Percentiles rank a stretch among this genome's conserved stretches.
Evolutionary conservation across 37 sponge, comb jelly and placozoan species (phyloP).

Genomic region (Cliona cf. orientalis): DNA sequence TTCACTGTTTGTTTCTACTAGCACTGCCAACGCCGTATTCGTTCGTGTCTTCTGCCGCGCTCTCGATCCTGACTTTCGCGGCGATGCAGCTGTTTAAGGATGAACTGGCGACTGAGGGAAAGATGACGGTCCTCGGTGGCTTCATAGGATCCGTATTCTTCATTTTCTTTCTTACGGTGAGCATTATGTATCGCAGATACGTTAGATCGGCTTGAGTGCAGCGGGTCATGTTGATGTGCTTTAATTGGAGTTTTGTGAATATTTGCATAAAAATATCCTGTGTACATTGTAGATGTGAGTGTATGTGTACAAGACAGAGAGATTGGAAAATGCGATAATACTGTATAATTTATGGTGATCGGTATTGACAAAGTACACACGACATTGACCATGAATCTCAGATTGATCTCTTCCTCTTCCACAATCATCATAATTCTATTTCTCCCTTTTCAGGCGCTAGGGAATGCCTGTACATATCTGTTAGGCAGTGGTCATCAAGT

Average conservation of each 20-base stretch:
- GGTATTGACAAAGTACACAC: too few relatives aligned
- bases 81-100: slow-evolving; percentile 86
- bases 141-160: slow-evolving; percentile 88
- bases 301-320: too few relatives aligned
- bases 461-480: slow-evolving; percentile 52
- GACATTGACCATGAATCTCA: too few relatives aligned
- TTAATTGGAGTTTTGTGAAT: background rate
- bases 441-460: slow-evolving; percentile 42
- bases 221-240: background rate
- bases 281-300: background rate
- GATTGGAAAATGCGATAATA: too few relatives aligned
- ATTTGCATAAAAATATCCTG: background rate
- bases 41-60: slow-evolving; percentile 50
- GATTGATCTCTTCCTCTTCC: too few relatives aligned
- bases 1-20: too few relatives aligned
- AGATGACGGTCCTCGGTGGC: slow-evolving; percentile 75
- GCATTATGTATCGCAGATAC: background rate
- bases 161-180: slow-evolving; percentile 79
- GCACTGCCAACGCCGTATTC: slow-evolving; percentile 75
- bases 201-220: background rate
- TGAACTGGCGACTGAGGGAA: slow-evolving; percentile 58
- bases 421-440: too few relatives aligned
- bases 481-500: slow-evolving; percentile 54
- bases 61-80: slow-evolving; percentile 77
- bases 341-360: too few relatives aligned